Percentiles rank a stretch among this genome's conserved stretches.
Evolutionary conservation across 2,888 invertebrate species (phyloP).

Genomic region (Agonum fuliginosum): DNA sequence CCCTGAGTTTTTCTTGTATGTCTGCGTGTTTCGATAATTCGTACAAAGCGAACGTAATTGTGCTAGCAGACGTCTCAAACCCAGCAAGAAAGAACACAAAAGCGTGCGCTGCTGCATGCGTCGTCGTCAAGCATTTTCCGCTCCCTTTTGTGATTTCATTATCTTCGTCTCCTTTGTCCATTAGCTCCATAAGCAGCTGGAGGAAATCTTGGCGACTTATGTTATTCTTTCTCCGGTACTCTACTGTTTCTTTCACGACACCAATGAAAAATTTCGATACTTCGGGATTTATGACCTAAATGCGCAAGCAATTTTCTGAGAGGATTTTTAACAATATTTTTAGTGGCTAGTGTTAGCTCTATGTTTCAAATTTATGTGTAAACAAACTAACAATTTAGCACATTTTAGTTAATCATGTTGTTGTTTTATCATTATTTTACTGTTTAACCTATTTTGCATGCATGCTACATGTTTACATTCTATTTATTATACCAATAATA

Average conservation of each 20-base stretch:
- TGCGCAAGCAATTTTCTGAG: neutral
- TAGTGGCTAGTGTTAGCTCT: no score
- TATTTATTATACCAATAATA: no score
- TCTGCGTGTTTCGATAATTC: slow-evolving; percentile 71
- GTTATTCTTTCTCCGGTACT: slow-evolving; percentile 65
- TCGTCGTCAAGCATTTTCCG: slow-evolving; percentile 40
- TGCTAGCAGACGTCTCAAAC: slow-evolving; percentile 76
- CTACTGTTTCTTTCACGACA: slow-evolving; percentile 65
- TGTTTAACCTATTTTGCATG: no score
- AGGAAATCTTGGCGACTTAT: slow-evolving; percentile 65
- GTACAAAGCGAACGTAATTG: slow-evolving; percentile 75
- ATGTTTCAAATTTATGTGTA: no score
- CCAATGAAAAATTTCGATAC: slow-evolving; percentile 66
- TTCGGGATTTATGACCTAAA: slow-evolving; percentile 60
- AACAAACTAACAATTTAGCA: no score
- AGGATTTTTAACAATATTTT: no score
- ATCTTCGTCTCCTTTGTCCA: slow-evolving; percentile 29
- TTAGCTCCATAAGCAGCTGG: slow-evolving; percentile 58
- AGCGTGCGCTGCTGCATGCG: slow-evolving; percentile 71
- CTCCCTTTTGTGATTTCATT: slow-evolving; percentile 33
- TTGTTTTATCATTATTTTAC: no score
- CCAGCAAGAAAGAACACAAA: slow-evolving; percentile 76
- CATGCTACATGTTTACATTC: no score
- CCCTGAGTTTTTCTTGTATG: slow-evolving; percentile 69
- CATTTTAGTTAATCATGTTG: no score